These are phyloP conservation scores for Crypturellus tataupa DNA, from an alignment of 2,797 vertebrate genomes.

Conservation along the genomic window DNA sequence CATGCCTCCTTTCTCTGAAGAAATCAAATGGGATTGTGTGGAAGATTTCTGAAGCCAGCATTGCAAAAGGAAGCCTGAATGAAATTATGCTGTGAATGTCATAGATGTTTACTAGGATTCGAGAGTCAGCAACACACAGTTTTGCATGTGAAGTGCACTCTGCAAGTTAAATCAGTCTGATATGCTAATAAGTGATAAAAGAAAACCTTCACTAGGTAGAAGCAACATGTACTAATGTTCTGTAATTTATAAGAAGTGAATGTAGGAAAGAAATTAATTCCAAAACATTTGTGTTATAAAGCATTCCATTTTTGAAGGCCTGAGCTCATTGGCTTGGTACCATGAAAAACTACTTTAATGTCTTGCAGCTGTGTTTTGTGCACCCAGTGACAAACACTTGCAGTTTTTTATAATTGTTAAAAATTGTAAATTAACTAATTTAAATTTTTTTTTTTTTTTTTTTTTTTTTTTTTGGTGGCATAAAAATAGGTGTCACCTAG, in stretches of 20 bases:
- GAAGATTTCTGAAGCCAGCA: not conserved
- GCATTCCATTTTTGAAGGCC: not conserved
- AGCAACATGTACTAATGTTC: not conserved
- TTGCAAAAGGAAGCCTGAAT: not conserved
- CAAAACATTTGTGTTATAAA: not conserved
- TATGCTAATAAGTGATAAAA: not conserved
- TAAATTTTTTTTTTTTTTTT: not conserved
- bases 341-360: not conserved
- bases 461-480: not conserved
- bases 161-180: not conserved
- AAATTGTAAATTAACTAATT: not conserved
- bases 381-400: not conserved
- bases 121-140: fast-evolving
- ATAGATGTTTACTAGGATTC: not conserved
- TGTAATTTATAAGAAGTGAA: not conserved
- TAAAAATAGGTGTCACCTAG: not conserved
- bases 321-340: not conserved
- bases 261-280: not conserved
- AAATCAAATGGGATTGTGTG: not conserved
- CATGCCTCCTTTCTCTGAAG: not conserved
- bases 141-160: not conserved
- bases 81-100: not conserved
- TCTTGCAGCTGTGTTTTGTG: conserved; percentile 20
- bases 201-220: not conserved
- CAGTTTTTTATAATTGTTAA: not conserved